phyloP scores from a whole-genome alignment of 2,797 vertebrate genomes.

The Enteromius treurensis region DNA sequence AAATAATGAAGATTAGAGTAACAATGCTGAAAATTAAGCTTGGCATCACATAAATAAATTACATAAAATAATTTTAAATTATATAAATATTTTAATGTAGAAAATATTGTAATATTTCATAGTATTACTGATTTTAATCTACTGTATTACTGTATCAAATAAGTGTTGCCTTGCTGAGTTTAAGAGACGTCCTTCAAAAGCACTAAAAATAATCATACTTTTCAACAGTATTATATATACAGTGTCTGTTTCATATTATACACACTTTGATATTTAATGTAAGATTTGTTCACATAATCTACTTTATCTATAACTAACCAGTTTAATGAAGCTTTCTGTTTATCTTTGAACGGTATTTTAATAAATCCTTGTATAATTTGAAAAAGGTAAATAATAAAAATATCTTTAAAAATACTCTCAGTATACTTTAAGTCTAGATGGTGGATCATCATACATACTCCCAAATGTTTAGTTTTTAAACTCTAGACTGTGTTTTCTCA shows the following conservation, averaged over 20 bases:
- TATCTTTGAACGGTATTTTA: background rate
- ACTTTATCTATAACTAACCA: background rate
- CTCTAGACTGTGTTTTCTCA: slow-evolving; percentile 58
- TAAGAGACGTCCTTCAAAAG: background rate
- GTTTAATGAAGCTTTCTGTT: background rate
- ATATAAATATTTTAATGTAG: background rate
- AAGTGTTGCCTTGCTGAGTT: too few species aligned
- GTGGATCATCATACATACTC: background rate
- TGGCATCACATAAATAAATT: background rate
- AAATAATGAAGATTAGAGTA: background rate
- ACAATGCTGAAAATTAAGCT: background rate
- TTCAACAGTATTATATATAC: background rate
- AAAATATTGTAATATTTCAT: background rate
- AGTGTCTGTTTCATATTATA: background rate
- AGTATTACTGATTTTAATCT: background rate
- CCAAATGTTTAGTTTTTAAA: slow-evolving; percentile 58
- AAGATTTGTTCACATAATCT: background rate
- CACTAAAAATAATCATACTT: too few species aligned
- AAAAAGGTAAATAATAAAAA: background rate
- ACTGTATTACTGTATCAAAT: background rate
- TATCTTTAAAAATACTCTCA: background rate
- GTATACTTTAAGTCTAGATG: background rate
- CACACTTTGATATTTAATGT: background rate
- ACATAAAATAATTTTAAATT: background rate
- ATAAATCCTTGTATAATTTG: background rate